phyloP scores from a whole-genome alignment of 2,888 invertebrate genomes.

The Andrena hattorfiana region DNA sequence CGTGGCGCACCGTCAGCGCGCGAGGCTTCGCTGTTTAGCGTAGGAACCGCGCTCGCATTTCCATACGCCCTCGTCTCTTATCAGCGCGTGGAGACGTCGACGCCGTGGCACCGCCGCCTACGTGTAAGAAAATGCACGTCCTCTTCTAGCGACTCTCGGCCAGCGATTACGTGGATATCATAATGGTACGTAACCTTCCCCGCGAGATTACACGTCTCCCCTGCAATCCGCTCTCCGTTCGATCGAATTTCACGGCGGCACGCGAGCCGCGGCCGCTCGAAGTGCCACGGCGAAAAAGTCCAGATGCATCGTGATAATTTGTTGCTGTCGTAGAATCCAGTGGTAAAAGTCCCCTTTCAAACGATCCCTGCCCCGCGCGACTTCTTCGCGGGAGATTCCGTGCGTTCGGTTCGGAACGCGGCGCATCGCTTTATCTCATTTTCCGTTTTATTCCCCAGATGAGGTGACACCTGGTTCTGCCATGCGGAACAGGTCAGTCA shows the following conservation, averaged over 20 bases:
- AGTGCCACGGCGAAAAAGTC: neutral
- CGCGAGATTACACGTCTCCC: neutral
- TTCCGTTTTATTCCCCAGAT: constrained; percentile 52
- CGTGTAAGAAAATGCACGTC: constrained; percentile 37
- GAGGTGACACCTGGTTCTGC: constrained; percentile 80
- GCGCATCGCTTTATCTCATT: neutral
- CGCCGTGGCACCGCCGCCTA: neutral
- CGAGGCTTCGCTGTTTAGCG: constrained; percentile 13
- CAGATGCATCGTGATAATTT: too few species aligned
- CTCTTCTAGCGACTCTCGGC: constrained; percentile 27
- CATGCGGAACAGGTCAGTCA: constrained; percentile 83
- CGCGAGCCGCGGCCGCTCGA: neutral
- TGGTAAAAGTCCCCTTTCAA: fast-evolving
- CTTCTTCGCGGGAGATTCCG: neutral
- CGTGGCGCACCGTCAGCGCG: constrained; percentile 25
- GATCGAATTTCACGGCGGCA: neutral
- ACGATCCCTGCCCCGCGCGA: neutral
- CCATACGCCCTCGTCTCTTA: neutral
- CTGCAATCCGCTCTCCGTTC: neutral
- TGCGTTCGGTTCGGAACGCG: neutral
- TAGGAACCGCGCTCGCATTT: neutral
- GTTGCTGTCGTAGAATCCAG: too few species aligned
- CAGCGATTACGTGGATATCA: constrained; percentile 53
- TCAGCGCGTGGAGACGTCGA: neutral
- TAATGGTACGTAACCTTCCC: constrained; percentile 52